Base-by-base conservation (phyloP, 2,888 invertebrate genomes). In the Strigamia transsilvanica region DNA sequence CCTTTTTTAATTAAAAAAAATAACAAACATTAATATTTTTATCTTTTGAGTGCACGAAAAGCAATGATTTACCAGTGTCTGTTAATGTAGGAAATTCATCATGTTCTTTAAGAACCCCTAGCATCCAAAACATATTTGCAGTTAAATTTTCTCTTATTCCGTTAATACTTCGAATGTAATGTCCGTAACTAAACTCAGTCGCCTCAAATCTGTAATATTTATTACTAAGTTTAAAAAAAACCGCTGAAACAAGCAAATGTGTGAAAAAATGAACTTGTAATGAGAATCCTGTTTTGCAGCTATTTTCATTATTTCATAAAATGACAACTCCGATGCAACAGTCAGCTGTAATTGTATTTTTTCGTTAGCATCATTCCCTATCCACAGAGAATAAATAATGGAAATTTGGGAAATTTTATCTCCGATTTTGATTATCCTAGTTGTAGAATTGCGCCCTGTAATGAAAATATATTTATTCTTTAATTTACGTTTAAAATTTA, bases 231-330 rank as follows among this genome's bases (percentile, higher is more conserved):
- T n/a, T 32, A 32, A 73, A 32, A 13, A 73, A 27, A 32, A 32
- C 0, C 4, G 1, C 23, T 23, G 10, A 73, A 18, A 56, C 18
- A 27, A 73, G 27, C 2, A 32, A 27, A 27, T 32, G 32, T 32
- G 27, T 7, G 13, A 73, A 12, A 12, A 21, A 56, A 73, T n/a
- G 27, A 27, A 73, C 73, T 32, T 73, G 73, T 73, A 73, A 27
- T n/a, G 73, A 27, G 73, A 73, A 73, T 73, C 73, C 27, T 32
- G 12, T 12, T 7, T 27, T 13, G 73, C 32, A 3, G 32, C 73
- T 73, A 73, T 73, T 32, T 15, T 15, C 73, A 73, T 73, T n/a
- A 73, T n/a, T 73, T 73, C 27, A 32, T 73, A 73, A 73, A 73
- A 73, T 5, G 73, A 15, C 1, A 32, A 12, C 2, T 13, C 32